Conservation (phyloP, 2,113 vertebrate genomes). For the Egretta garzetta region DNA sequence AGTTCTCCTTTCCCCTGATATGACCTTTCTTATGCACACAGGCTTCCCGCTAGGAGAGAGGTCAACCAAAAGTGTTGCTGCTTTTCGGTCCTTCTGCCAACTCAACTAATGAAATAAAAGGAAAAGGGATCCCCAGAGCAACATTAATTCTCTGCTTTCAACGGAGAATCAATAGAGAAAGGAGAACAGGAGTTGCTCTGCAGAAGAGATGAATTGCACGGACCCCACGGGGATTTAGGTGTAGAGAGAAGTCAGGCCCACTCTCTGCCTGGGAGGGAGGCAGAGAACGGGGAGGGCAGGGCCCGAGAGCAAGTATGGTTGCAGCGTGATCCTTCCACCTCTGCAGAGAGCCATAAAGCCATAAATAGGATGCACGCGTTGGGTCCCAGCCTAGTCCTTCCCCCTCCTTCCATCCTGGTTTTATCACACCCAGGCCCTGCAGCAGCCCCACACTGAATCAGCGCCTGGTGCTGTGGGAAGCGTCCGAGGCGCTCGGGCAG, state of each 20-base stretch:
- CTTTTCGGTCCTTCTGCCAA: conserved; percentile 9
- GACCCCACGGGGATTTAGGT: background rate
- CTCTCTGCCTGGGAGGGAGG: background rate
- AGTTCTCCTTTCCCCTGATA: conserved; percentile 14
- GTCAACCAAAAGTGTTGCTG: background rate
- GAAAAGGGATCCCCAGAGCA: conserved; percentile 20
- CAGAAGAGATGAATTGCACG: background rate
- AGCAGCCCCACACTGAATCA: background rate
- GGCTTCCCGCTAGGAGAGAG: background rate
- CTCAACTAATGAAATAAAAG: conserved; percentile 1
- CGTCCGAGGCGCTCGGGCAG: background rate
- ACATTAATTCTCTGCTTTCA: conserved; percentile 23
- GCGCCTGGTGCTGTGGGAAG: background rate
- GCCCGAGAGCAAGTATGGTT: background rate
- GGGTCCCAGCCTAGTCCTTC: background rate
- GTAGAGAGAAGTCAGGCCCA: background rate
- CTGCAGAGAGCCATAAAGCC: background rate
- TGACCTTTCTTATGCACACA: conserved; percentile 23
- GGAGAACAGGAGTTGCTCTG: background rate
- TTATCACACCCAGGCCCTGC: background rate
- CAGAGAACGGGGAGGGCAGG: background rate
- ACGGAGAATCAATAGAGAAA: conserved; percentile 7
- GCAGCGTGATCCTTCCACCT: background rate
- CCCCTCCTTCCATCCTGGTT: background rate
- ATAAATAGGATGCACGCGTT: background rate